These are phyloP conservation scores for Pitta sordida DNA, from an alignment of 2,113 vertebrate genomes.

Conservation along the genomic window DNA sequence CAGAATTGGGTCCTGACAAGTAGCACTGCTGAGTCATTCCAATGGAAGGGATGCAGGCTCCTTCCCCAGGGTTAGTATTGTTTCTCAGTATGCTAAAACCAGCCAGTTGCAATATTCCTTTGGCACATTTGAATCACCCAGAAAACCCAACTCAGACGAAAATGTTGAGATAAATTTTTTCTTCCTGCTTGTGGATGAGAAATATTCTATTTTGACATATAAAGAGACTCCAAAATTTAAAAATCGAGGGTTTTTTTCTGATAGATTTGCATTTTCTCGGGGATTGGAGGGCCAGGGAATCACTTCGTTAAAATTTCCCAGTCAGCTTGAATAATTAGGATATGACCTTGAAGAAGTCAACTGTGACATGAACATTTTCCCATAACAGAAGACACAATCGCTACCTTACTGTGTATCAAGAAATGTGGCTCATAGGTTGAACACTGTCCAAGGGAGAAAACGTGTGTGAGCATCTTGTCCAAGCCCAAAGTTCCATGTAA, in stretches of 20 bases:
- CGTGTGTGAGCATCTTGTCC: not conserved
- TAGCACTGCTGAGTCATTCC: not conserved
- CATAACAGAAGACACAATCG: not conserved
- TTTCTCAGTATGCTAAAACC: constrained; percentile 20
- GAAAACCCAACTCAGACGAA: not conserved
- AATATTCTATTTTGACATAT: not conserved
- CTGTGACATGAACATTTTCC: not conserved
- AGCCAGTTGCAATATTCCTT: not conserved
- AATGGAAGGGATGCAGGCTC: not conserved
- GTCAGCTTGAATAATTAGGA: not conserved
- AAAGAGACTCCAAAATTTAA: not conserved
- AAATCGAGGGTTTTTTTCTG: not conserved
- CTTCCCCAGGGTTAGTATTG: not conserved
- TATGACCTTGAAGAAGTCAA: not conserved
- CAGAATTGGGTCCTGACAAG: not conserved
- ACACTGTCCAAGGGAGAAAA: not conserved
- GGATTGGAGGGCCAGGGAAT: not conserved
- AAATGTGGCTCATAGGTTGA: not conserved
- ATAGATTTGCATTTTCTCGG: not conserved
- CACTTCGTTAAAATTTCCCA: not conserved
- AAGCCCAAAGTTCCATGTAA: not conserved
- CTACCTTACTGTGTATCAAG: not conserved
- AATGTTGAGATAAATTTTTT: not conserved
- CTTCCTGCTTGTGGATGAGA: not conserved
- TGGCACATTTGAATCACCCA: not conserved